These are phyloP conservation scores for Charina bottae DNA, from an alignment of 2,113 vertebrate genomes.

Conservation along the genomic window DNA sequence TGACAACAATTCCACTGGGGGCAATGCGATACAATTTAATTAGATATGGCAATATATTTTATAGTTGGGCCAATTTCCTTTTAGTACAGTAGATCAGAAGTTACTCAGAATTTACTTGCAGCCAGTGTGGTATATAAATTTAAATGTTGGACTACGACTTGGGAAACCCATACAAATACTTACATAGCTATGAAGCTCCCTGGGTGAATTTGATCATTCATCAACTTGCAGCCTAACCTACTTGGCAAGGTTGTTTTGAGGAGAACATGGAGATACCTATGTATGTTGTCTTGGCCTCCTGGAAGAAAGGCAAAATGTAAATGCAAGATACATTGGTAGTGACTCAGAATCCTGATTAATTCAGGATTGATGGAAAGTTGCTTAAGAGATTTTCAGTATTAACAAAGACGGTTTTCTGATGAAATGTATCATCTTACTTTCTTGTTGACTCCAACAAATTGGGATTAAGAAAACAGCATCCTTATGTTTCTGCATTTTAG, in stretches of 20 bases:
- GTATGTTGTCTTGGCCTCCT: background rate
- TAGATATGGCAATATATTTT: background rate
- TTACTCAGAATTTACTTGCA: background rate
- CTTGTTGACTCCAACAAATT: background rate
- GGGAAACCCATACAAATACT: background rate
- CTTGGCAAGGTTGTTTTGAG: background rate
- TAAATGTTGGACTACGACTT: background rate
- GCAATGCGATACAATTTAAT: background rate
- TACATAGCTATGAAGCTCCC: background rate
- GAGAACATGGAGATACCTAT: background rate
- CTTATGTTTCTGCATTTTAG: background rate
- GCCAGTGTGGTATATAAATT: background rate
- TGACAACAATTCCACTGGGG: constrained; percentile 19
- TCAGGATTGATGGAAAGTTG: background rate
- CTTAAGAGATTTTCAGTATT: background rate
- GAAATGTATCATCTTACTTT: background rate
- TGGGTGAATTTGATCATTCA: background rate
- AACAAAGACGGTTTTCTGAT: background rate
- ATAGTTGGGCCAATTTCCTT: background rate
- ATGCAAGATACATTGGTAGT: background rate
- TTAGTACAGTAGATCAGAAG: background rate
- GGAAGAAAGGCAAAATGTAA: background rate
- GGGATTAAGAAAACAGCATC: background rate
- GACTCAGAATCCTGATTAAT: background rate
- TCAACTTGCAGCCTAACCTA: background rate